Evolutionary conservation across 2,888 invertebrate genomes (phyloP).

Genomic region (Pachydiplax longipennis): DNA sequence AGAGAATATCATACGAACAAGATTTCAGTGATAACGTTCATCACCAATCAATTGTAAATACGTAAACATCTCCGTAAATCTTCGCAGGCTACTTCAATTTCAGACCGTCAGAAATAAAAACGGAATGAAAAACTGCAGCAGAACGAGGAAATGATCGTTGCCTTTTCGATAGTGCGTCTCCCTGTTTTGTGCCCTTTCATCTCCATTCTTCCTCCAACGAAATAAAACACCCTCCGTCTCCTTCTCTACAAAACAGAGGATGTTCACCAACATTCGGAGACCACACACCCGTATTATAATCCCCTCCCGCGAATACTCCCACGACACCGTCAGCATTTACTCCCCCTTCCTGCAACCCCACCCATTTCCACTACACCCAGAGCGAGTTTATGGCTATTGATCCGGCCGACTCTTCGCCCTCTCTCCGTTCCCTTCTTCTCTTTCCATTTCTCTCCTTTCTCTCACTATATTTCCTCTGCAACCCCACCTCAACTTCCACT

Average conservation of each 20-base stretch:
- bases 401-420: neutral
- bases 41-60: no score
- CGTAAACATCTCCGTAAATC: no score
- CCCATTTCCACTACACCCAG: neutral
- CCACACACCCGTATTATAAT: neutral
- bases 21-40: no score
- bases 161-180: neutral
- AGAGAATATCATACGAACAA: no score
- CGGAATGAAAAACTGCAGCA: no score
- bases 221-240: no score
- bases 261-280: neutral
- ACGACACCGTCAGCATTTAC: neutral
- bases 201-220: neutral
- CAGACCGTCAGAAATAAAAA: no score
- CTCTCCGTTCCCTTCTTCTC: neutral
- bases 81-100: no score
- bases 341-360: neutral
- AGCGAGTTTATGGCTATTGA: neutral
- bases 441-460: neutral
- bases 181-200: neutral
- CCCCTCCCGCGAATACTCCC: neutral
- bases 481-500: neutral
- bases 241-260: neutral
- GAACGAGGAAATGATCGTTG: no score
- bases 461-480: no score